Conservation (phyloP, 35 echinoderm and acorn worm species). For the Hemicentrotus pulcherrimus region DNA sequence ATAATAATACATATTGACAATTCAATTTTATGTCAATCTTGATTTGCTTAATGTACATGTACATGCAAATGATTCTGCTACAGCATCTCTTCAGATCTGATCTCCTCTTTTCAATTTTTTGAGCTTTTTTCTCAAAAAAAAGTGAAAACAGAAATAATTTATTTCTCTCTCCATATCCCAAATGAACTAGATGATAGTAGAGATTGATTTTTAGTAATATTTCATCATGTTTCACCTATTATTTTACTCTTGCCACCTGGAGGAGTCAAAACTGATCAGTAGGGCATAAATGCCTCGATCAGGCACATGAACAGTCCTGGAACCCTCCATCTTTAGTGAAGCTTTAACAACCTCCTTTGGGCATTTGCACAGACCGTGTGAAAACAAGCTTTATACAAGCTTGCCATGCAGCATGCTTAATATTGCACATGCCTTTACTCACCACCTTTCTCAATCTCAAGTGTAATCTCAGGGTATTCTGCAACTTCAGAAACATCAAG, state of each 20-base stretch:
- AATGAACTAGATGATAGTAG: background rate
- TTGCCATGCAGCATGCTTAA: background rate
- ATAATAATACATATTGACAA: background rate
- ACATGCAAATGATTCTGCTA: background rate
- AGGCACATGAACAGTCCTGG: too few species aligned
- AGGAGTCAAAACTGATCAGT: background rate
- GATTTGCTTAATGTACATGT: background rate
- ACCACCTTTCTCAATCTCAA: constrained; percentile 39
- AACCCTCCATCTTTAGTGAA: background rate
- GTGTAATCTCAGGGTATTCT: constrained; percentile 41
- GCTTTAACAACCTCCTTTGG: background rate
- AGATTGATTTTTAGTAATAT: background rate
- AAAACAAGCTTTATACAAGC: background rate
- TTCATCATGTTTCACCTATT: background rate
- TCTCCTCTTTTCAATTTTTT: background rate
- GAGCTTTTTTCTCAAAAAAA: background rate
- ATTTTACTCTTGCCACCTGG: background rate
- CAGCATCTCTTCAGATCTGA: background rate
- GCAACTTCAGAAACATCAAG: constrained; percentile 3
- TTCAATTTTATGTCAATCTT: background rate
- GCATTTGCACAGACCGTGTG: background rate
- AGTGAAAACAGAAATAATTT: background rate
- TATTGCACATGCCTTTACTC: background rate
- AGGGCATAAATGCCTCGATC: background rate
- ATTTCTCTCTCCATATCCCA: background rate